These are phyloP conservation scores for Tromatobia lineatoria DNA, from an alignment of 2,888 invertebrate genomes.

Conservation along the genomic window DNA sequence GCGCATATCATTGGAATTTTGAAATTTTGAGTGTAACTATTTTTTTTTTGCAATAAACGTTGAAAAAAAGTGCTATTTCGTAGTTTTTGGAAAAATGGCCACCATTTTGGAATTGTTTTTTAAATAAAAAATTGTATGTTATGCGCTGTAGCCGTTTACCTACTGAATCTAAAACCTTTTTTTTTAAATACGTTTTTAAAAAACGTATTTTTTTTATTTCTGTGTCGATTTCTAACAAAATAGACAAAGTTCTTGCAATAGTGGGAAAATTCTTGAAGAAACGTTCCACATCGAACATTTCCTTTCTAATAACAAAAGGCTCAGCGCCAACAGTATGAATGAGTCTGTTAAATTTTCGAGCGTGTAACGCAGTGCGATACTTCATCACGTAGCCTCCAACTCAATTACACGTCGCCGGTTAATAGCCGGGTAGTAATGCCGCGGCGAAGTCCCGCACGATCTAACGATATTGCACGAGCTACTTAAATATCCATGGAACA, in stretches of 20 bases:
- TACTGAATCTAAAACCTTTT: too few species aligned
- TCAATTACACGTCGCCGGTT: constrained; percentile 4
- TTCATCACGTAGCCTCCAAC: constrained; percentile 22
- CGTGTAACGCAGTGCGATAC: constrained; percentile 16
- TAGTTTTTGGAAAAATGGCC: too few species aligned
- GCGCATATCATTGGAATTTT: too few species aligned
- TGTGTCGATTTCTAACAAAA: background rate
- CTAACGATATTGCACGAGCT: constrained; percentile 36
- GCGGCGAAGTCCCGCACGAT: constrained; percentile 29
- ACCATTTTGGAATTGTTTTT: too few species aligned
- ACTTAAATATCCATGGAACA: constrained; percentile 54
- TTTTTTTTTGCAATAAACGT: too few species aligned
- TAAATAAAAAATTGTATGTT: too few species aligned
- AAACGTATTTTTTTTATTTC: too few species aligned
- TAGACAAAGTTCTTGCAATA: background rate
- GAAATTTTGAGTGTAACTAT: too few species aligned
- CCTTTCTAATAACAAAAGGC: background rate
- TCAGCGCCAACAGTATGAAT: background rate
- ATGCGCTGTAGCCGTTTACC: too few species aligned
- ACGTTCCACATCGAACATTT: background rate
- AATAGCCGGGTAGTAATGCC: background rate
- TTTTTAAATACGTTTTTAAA: too few species aligned
- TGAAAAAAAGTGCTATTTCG: too few species aligned
- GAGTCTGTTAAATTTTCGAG: background rate
- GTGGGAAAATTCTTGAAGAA: background rate